Evolutionary conservation across 2,113 vertebrate genomes (phyloP), one percentile per base, ranked within the genome.

Genomic region (Gadus chalcogrammus): DNA sequence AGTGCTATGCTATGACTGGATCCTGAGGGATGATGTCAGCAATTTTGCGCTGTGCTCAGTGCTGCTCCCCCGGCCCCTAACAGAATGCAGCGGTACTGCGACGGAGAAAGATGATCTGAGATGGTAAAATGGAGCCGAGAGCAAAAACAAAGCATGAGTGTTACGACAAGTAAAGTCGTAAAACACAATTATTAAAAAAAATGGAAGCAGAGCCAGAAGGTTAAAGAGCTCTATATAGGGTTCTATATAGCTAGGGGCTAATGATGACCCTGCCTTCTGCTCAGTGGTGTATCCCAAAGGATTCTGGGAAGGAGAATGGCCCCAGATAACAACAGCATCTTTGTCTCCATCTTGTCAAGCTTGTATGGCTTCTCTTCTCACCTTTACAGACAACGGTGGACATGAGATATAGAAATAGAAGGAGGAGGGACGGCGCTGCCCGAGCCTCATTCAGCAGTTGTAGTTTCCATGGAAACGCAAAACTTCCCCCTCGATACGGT

Each of bases 11-110:
- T 72, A 80, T 85, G 85, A 90, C 84, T 88, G 89, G 85, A 89
- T 90, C 81, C 80, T 89, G 55, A 78, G 76, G 70, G 72, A 85
- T 94, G 93, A 93, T 91, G 92, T 93, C 92, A 93, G 91, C 91
- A 90, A 75, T 87, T 87, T 88, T 90, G 74, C 69, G 58, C 71
- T 62, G 55, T 31, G 78, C 86, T 86, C 77, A 82, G 74, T 83
- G 81, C 85, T 90, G 88, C 88, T 80, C 70, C 82, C 75, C 55
- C 3, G 55, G 77, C 67, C 71, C 74, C 79, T 72, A 70, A 77
- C 75, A 79, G 82, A 85, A 74, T 73, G 48, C 15, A 72, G 61
- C 65, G 59, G 83, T 87, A 88, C 79, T 89, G 84, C 85, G 42
- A 88, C 86, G 85, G 87, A 88, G 68, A 20, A 20, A 31, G 56